Evolutionary conservation across 92 coral and sea anemone genomes (phyloP).

Genomic region (Porites divaricata): DNA sequence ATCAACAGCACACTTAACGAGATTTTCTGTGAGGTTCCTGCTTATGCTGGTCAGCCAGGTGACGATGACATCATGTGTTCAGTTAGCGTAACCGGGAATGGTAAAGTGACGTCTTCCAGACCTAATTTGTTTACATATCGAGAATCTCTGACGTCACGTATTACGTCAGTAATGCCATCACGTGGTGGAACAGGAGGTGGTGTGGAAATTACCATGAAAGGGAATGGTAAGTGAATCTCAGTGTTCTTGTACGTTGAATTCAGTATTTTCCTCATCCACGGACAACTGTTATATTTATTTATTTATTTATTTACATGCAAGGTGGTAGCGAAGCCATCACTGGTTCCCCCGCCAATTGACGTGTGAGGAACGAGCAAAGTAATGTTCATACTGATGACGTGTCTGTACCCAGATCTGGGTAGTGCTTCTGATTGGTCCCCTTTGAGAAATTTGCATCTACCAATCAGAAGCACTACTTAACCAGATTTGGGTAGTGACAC

Average conservation of each 20-base stretch:
- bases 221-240: constrained; percentile 65
- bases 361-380: too few species aligned
- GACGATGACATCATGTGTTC: constrained; percentile 52
- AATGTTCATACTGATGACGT: too few species aligned
- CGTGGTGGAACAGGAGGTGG: constrained; percentile 97
- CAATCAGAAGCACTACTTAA: too few species aligned
- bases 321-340: too few species aligned
- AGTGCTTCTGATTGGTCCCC: too few species aligned
- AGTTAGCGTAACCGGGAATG: constrained; percentile 37
- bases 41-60: constrained; percentile 38
- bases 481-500: too few species aligned
- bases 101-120: constrained; percentile 31
- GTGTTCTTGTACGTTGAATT: background rate
- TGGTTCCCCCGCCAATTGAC: too few species aligned
- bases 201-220: constrained; percentile 64
- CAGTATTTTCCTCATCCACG: background rate
- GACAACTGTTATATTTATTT: too few species aligned
- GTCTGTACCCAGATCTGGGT: too few species aligned
- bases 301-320: too few species aligned
- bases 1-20: constrained; percentile 32
- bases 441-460: too few species aligned
- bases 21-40: constrained; percentile 64
- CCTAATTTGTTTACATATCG: constrained; percentile 63
- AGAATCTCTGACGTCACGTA: constrained; percentile 74
- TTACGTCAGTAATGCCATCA: constrained; percentile 70